Evolutionary conservation across 2,888 invertebrate genomes (phyloP).

Genomic region (Euplagia quadripunctaria): DNA sequence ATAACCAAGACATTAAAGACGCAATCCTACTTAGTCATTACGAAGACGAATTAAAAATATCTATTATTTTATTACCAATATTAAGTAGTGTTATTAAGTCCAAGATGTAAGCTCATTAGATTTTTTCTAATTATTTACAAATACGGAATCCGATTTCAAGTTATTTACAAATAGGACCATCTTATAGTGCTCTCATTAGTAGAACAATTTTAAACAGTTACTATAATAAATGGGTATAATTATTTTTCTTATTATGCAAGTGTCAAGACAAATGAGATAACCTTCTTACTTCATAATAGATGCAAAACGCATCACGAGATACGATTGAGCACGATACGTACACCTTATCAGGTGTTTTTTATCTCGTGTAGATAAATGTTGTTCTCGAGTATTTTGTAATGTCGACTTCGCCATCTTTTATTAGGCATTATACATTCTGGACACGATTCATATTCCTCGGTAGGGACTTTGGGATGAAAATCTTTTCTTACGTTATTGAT

Average conservation of each 20-base stretch:
- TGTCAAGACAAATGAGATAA: slow-evolving; percentile 1
- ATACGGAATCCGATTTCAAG: neutral
- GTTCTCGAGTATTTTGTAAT: slow-evolving; percentile 57
- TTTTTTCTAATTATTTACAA: neutral
- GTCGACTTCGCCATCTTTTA: slow-evolving; percentile 17
- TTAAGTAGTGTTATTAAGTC: neutral
- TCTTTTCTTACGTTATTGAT: slow-evolving; percentile 24
- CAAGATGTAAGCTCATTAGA: neutral
- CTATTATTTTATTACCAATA: neutral
- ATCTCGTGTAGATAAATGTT: slow-evolving; percentile 64
- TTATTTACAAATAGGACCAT: neutral
- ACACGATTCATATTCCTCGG: slow-evolving; percentile 22
- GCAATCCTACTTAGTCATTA: neutral
- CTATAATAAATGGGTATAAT: neutral
- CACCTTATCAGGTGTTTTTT: slow-evolving; percentile 57
- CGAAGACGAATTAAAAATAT: neutral
- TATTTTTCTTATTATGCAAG: slow-evolving; percentile 4
- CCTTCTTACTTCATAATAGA: slow-evolving; percentile 48
- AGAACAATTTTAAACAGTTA: neutral
- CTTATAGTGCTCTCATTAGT: neutral
- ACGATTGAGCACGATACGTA: slow-evolving; percentile 65
- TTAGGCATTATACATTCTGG: slow-evolving; percentile 21
- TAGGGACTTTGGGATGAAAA: slow-evolving; percentile 13
- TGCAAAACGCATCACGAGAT: slow-evolving; percentile 53
- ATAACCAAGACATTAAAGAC: neutral